A percentile compares a stretch with the other conserved stretches of the same genome.
These are phyloP conservation scores for Chitala chitala DNA, from an alignment of 2,113 vertebrate species.

Conservation along the genomic window DNA sequence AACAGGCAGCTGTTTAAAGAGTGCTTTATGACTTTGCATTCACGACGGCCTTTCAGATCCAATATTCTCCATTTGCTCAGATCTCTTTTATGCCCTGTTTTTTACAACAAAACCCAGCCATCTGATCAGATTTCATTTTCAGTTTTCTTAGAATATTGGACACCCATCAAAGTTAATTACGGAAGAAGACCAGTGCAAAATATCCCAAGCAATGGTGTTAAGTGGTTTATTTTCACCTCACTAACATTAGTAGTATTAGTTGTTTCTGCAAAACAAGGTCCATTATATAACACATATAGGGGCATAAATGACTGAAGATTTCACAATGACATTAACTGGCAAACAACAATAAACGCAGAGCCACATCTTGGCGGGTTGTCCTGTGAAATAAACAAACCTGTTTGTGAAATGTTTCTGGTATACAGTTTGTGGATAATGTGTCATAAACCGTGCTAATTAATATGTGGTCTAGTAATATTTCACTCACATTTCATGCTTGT, in stretches of 20 bases:
- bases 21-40: not conserved
- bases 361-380: not conserved
- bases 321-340: not conserved
- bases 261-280: not conserved
- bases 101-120: not conserved
- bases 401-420: not conserved
- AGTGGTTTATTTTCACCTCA: not conserved
- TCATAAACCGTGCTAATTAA: not conserved
- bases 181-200: not conserved
- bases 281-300: not conserved
- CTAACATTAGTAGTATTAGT: not conserved
- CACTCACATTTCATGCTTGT: not conserved
- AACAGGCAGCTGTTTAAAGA: not conserved
- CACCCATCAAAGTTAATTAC: constrained; percentile 15
- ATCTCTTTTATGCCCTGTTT: not conserved
- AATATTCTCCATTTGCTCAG: not conserved
- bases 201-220: not conserved
- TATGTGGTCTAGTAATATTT: not conserved
- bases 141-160: constrained; percentile 14
- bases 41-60: not conserved
- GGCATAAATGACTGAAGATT: not conserved
- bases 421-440: not conserved
- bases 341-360: too few species aligned
- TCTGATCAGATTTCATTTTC: constrained; percentile 23
- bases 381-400: not conserved